These are phyloP conservation scores for Pyralis farinalis DNA, from an alignment of 2,888 invertebrate species.

Conservation along the genomic window DNA sequence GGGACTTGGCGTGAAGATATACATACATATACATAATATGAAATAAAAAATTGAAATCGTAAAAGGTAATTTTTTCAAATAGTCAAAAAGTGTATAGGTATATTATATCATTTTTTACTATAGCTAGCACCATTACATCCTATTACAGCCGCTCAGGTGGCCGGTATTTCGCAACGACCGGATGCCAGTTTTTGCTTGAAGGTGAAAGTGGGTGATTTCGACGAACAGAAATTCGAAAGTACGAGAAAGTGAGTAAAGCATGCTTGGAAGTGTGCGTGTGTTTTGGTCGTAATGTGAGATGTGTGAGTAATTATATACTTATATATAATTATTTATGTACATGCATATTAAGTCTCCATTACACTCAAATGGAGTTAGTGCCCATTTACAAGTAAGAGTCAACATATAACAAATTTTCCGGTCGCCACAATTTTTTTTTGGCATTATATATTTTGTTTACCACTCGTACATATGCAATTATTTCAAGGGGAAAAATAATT, in stretches of 20 bases:
- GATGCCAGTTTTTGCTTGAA: conserved; percentile 54
- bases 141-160: conserved; percentile 30
- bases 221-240: conserved; percentile 49
- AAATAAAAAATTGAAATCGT: no score
- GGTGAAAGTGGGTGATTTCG: conserved; percentile 45
- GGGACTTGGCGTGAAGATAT: no score
- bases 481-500: no score
- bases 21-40: no score
- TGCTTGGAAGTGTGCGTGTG: conserved; percentile 13
- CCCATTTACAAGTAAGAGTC: no score
- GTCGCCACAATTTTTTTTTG: no score
- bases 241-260: conserved; percentile 48
- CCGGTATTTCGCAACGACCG: conserved; percentile 49
- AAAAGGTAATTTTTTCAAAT: no score
- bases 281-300: conserved; percentile 20
- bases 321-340: not conserved
- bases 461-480: no score
- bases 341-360: no score
- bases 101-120: conserved; percentile 15
- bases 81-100: not conserved
- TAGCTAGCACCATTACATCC: conserved; percentile 14
- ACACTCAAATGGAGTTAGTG: no score
- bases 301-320: conserved; percentile 1
- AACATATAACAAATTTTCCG: no score
- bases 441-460: no score